These are phyloP conservation scores for Porites cylindrica DNA, from an alignment of 92 coral and sea anemone genomes.

Conservation along the genomic window DNA sequence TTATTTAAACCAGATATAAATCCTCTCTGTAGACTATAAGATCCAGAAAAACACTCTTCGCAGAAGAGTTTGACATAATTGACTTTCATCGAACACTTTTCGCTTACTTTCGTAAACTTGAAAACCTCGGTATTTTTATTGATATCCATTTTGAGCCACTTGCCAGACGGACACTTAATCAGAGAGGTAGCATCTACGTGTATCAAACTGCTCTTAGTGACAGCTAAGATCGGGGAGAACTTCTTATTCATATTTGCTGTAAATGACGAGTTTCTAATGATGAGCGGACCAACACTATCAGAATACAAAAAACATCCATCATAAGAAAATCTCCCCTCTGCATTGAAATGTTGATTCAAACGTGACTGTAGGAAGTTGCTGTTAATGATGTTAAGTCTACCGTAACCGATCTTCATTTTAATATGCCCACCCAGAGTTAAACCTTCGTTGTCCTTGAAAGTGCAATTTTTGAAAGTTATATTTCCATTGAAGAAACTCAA, in stretches of 20 bases:
- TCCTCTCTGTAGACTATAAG: slow-evolving; percentile 61
- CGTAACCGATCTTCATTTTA: slow-evolving; percentile 17
- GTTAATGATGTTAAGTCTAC: slow-evolving; percentile 30
- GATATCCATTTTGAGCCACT: neutral
- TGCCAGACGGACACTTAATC: slow-evolving; percentile 16
- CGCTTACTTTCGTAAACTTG: neutral
- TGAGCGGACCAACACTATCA: slow-evolving; percentile 47
- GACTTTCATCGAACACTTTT: slow-evolving; percentile 1
- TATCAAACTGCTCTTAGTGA: slow-evolving; percentile 35
- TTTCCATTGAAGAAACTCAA: slow-evolving; percentile 19
- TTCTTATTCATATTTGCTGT: neutral
- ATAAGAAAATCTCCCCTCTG: neutral
- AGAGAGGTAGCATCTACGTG: slow-evolving; percentile 17
- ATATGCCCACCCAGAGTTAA: slow-evolving; percentile 23
- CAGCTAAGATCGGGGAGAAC: slow-evolving; percentile 30
- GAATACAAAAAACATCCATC: slow-evolving; percentile 40
- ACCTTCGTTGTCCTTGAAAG: slow-evolving; percentile 32
- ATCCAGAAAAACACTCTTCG: slow-evolving; percentile 40
- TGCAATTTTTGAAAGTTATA: neutral
- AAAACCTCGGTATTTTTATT: neutral
- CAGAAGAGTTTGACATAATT: slow-evolving; percentile 40
- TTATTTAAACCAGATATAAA: neutral
- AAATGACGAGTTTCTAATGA: slow-evolving; percentile 25
- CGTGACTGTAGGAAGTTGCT: slow-evolving; percentile 27
- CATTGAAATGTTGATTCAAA: neutral